These are phyloP conservation scores for Dermatemys mawii DNA, from an alignment of 2,113 vertebrate species.

Conservation along the genomic window DNA sequence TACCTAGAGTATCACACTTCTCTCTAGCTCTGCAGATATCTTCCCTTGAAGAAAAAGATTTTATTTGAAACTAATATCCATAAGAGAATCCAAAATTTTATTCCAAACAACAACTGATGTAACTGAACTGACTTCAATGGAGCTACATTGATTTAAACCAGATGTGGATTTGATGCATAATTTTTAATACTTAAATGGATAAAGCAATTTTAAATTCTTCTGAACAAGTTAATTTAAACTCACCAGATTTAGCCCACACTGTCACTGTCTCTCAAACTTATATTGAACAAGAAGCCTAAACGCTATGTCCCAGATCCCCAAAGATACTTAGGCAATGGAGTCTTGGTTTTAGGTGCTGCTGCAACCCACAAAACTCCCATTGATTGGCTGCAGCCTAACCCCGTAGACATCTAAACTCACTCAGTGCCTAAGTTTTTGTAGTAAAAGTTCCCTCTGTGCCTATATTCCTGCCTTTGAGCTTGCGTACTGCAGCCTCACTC, in stretches of 20 bases:
- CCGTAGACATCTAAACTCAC: not conserved
- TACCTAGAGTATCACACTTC: constrained; percentile 98
- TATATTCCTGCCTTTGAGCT: not conserved
- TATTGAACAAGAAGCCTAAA: not conserved
- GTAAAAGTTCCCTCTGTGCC: not conserved
- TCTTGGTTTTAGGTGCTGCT: not conserved
- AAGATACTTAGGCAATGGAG: too few relatives aligned
- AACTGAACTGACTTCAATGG: not conserved
- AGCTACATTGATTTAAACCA: not conserved
- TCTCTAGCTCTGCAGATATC: constrained; percentile 97
- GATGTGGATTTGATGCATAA: not conserved
- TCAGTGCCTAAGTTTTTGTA: not conserved
- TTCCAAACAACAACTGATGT: not conserved
- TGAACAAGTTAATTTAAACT: not conserved
- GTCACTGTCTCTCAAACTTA: not conserved
- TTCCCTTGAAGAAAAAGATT: constrained; percentile 85
- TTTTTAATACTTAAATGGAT: not conserved
- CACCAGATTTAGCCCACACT: not conserved
- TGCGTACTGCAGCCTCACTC: not conserved
- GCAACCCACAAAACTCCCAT: not conserved
- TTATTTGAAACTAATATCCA: constrained; percentile 31
- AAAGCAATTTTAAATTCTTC: not conserved
- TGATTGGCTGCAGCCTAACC: not conserved
- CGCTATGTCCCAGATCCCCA: not conserved
- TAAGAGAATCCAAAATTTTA: constrained; percentile 1